Base-by-base conservation (phyloP, 2,797 vertebrate species). In the Halcyon smyrnensis region DNA sequence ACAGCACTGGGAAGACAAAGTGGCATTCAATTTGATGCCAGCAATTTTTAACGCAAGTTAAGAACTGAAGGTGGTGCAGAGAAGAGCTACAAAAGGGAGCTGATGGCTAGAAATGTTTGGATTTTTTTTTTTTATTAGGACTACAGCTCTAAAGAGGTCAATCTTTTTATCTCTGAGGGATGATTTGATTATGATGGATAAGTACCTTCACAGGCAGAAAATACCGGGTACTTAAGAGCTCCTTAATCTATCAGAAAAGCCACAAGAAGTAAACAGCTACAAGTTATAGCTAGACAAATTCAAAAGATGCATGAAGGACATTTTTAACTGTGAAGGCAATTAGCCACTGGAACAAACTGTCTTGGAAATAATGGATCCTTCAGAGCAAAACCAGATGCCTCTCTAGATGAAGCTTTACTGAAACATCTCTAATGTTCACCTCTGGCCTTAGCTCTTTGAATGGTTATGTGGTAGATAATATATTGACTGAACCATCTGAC, bases 151-250 rank as follows among this genome's bases (percentile, higher is more conserved):
- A 86, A 96, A 75, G 84, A 96, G 96, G 95, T 95, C 95, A 97
- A 96, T 95, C 96, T 94, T 91, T 93, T 96, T 90, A 97, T 51
- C 76, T 93, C 59, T 53, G 54, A 82, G 56, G 77, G 59, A 59
- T 95, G 84, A 96, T 92, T 95, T 95, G 87, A 95, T 96, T 95
- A 95, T 84, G 94, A 92, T 69, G 87, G 96, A 87, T 97, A 95
- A 97, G 90, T 57, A 89, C 84, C 64, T 80, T 91, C 27, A 4
- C 36, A 91, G 65, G 93, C 80, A 84, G 93, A 96, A 96, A 96
- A 96, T 84, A 77, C 63, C 63, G 39, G 12, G 65, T 88, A 88
- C 82, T 97, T 95, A 95, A 78, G 43, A n/a, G 51, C 39, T 91
- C 77, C 89, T 92, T 96, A 96, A 90, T 91, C 94, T 86, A 39